Percentiles rank a stretch among this genome's conserved stretches.
Conservation (phyloP, 2,797 vertebrate genomes). For the Iguana delicatissima region DNA sequence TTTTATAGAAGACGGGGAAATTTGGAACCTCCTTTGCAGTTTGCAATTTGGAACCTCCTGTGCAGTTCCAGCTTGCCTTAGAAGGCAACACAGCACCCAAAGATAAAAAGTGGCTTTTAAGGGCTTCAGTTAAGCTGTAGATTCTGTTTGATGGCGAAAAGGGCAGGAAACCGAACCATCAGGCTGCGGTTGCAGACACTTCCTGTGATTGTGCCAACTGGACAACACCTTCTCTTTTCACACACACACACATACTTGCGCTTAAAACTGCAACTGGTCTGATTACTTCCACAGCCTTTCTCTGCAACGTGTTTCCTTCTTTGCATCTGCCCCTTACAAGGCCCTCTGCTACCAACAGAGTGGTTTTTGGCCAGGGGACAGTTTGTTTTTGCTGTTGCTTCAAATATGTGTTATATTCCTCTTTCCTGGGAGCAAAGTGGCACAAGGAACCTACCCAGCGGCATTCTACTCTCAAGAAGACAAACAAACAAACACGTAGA, state of each 20-base stretch:
- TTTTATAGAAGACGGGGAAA: background rate
- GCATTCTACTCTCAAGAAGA: constrained; percentile 8
- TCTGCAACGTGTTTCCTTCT: background rate
- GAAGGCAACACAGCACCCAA: background rate
- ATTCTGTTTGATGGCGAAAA: background rate
- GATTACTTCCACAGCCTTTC: constrained; percentile 25
- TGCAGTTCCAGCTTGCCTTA: background rate
- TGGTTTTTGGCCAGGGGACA: background rate
- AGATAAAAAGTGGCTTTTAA: background rate
- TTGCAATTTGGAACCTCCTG: background rate
- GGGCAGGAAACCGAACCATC: background rate
- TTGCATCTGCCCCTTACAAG: background rate
- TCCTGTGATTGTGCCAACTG: constrained; percentile 40
- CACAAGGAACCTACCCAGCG: too few species aligned
- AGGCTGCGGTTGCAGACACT: background rate
- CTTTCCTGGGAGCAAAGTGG: background rate
- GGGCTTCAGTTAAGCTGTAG: too few species aligned
- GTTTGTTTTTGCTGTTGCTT: background rate
- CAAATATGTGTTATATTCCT: background rate
- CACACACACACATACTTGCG: background rate
- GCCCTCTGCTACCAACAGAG: constrained; percentile 5
- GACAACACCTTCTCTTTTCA: constrained; percentile 21
- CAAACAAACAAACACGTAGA: background rate
- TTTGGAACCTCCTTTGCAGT: background rate
- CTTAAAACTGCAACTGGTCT: background rate